Percentiles rank a stretch among this genome's conserved stretches.
Conservation (phyloP, 2,888 invertebrate genomes). For the Argyresthia albistria region DNA sequence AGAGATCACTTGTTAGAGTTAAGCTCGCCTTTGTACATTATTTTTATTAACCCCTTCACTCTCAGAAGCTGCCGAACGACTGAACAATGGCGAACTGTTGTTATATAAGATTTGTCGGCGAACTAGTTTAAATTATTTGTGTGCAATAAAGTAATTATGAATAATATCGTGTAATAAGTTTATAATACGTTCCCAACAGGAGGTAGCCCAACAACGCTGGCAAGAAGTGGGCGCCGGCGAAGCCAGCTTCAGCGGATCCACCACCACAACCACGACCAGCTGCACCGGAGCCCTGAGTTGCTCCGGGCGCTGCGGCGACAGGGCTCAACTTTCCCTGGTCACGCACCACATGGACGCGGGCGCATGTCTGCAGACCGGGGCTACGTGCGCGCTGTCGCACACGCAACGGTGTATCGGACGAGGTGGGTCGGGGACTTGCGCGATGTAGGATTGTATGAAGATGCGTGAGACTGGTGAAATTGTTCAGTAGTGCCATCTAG, state of each 20-base stretch:
- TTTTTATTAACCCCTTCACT: too few relatives aligned
- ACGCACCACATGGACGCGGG: constrained; percentile 62
- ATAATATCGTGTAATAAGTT: too few relatives aligned
- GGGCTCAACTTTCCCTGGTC: constrained; percentile 45
- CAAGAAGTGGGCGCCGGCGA: constrained; percentile 34
- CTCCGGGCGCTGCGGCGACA: constrained; percentile 35
- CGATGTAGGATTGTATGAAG: background rate
- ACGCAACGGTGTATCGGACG: constrained; percentile 56
- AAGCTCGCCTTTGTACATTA: too few relatives aligned
- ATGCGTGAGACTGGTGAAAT: too few relatives aligned
- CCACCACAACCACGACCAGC: constrained; percentile 7
- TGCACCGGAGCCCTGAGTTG: constrained; percentile 13
- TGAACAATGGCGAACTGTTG: too few relatives aligned
- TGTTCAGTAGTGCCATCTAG: too few relatives aligned
- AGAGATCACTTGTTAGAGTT: too few relatives aligned
- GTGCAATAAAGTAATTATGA: too few relatives aligned
- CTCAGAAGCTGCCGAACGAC: too few relatives aligned
- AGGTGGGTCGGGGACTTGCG: constrained; percentile 25
- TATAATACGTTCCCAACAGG: constrained; percentile 22
- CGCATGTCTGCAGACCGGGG: constrained; percentile 36
- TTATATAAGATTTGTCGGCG: too few relatives aligned
- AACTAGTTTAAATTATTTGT: too few relatives aligned
- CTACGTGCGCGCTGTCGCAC: constrained; percentile 58
- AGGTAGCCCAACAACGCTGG: constrained; percentile 53
- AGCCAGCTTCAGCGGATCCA: constrained; percentile 30